Conservation (phyloP, 2,888 invertebrate genomes). For the Drosophila birchii region DNA sequence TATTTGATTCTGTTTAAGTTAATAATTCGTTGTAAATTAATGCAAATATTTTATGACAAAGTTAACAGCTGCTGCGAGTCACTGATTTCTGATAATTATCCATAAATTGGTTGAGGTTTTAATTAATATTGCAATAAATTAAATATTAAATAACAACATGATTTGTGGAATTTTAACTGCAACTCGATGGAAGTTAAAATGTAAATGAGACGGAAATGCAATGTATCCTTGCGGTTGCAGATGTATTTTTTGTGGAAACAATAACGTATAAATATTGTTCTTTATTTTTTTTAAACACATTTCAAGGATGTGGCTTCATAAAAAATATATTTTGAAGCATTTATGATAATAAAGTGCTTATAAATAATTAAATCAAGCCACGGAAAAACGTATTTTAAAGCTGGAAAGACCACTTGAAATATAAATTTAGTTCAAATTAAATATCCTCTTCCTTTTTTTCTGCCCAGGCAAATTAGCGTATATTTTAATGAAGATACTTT, state of each 20-base stretch:
- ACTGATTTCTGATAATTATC: conserved; percentile 9
- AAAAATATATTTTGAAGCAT: background rate
- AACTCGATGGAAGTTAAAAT: background rate
- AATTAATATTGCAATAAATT: conserved; percentile 16
- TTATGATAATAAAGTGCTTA: background rate
- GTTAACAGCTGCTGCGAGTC: conserved; percentile 4
- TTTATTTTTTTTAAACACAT: background rate
- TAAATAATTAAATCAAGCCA: background rate
- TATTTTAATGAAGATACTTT: conserved; percentile 44
- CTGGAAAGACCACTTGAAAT: too few species aligned
- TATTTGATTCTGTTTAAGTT: background rate
- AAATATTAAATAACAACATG: background rate
- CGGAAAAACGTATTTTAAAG: background rate
- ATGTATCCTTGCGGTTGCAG: conserved; percentile 2
- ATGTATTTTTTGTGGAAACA: background rate
- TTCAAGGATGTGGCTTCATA: background rate
- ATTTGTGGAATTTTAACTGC: conserved; percentile 1
- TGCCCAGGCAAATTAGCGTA: conserved; percentile 27
- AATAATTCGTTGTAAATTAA: background rate
- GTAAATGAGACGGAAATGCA: conserved; percentile 15
- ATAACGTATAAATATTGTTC: background rate
- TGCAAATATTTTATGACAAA: background rate
- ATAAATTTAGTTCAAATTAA: background rate
- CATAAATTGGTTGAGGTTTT: conserved; percentile 10
- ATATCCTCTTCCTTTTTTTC: background rate